Percentiles rank a stretch among this genome's conserved stretches.
These are phyloP conservation scores for Sarcophaga variegata DNA, from an alignment of 2,888 invertebrate genomes.

Conservation along the genomic window DNA sequence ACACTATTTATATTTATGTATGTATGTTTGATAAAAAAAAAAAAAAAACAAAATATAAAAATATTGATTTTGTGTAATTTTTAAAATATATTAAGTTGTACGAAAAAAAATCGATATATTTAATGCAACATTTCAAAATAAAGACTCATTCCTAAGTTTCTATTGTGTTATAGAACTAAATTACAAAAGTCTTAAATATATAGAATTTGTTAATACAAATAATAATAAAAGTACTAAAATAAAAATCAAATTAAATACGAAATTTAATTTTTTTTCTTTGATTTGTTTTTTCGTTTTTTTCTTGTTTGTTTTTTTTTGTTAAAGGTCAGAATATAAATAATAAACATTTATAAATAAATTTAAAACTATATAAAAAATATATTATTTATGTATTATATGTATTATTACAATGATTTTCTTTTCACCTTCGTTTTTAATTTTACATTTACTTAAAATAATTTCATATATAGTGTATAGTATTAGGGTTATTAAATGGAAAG, in stretches of 20 bases:
- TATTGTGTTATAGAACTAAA: not conserved
- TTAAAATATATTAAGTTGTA: slow-evolving; percentile 4
- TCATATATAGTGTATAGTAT: not conserved
- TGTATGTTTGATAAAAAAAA: not conserved
- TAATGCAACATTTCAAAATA: not conserved
- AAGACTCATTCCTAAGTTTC: not conserved
- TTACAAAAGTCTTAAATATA: not conserved
- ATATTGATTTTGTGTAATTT: too few species aligned
- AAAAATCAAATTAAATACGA: not conserved
- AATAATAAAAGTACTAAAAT: not conserved
- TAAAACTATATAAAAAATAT: slow-evolving; percentile 49
- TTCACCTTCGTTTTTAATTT: slow-evolving; percentile 17
- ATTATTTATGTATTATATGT: slow-evolving; percentile 7
- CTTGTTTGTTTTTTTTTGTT: not conserved
- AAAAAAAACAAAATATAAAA: too few species aligned
- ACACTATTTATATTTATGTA: not conserved
- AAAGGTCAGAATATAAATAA: not conserved
- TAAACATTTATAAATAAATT: slow-evolving; percentile 12
- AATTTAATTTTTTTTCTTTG: not conserved
- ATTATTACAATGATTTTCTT: slow-evolving; percentile 23
- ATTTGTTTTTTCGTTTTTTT: not conserved
- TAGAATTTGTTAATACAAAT: not conserved
- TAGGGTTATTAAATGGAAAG: slow-evolving; percentile 13
- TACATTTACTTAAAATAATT: not conserved
- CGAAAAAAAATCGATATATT: slow-evolving; percentile 21